Base-by-base conservation (phyloP, 2,888 invertebrate genomes). In the Trissolcus brochymenae region DNA sequence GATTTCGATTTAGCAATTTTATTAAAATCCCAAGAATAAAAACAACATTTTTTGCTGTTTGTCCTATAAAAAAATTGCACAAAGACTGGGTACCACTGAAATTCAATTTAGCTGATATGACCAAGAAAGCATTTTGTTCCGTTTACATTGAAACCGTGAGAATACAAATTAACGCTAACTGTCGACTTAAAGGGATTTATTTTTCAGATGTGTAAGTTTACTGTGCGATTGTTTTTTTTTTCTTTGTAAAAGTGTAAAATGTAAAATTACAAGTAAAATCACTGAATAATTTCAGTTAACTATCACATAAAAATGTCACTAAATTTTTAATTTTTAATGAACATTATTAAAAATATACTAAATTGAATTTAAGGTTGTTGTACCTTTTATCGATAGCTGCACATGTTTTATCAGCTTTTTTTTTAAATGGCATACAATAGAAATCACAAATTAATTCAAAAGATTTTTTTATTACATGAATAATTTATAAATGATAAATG, bases 41-140 rank as follows among this genome's bases (percentile, higher is more conserved):
- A 88, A 97, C 98, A n/a, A 68, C 64, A 13, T 98, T 98, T 88
- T 98, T 98, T 84, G 98, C 98, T 86, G 97, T 97, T 6, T 98
- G 98, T 97, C 98, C 98, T 0, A 95, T 98, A 94, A 77, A 79
- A 46, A 91, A 97, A 71, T 91, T 98, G 78, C 96, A 97, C 84
- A 96, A 97, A 85, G 98, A 98, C 40, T 98, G 98, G 98, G 97
- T 97, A 87, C 94, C 95, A 90, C 96, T 98, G 81, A 97, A 98
- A 89, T 98, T 98, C 88, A 98, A 98, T 90, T 91, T 98, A 79
- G 95, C 96, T 3, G 98, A 98, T 90, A 98, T 98, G 89, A 97
- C 96, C 6, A 91, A 96, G 81, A 91, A 97, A 84, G 98, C 97
- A 0, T 98, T 98, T 87, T 98, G 98, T n/a, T 97, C 97, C 13